phyloP scores from a whole-genome alignment of 2,113 vertebrate genomes.

The Ailuropoda melanoleuca region DNA sequence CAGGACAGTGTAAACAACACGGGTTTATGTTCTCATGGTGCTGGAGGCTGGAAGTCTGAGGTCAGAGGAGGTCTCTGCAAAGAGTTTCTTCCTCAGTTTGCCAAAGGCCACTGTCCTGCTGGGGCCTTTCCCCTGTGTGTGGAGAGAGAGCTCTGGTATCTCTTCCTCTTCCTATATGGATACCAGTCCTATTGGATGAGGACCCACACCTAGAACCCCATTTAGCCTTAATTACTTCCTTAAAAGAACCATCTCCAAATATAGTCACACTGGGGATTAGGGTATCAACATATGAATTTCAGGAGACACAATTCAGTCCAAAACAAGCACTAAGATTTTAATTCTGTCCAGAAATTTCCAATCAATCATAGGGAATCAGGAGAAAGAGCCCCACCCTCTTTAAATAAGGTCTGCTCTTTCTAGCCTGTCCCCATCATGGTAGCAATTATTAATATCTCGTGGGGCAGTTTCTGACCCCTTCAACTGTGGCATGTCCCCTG shows the following conservation, averaged over 20 bases:
- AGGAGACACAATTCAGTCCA: background rate
- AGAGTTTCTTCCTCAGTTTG: background rate
- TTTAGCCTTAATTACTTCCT: background rate
- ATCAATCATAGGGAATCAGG: background rate
- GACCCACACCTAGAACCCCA: background rate
- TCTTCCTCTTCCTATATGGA: background rate
- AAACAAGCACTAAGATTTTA: background rate
- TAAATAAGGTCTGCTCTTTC: background rate
- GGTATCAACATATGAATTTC: background rate
- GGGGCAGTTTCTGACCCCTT: too few relatives aligned
- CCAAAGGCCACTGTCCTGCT: background rate
- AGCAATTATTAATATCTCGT: background rate
- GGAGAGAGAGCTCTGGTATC: too few relatives aligned
- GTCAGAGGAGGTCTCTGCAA: background rate
- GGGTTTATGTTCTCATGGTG: background rate
- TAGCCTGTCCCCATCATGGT: fast-evolving
- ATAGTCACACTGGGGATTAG: background rate
- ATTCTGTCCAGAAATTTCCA: background rate
- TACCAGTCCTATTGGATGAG: background rate
- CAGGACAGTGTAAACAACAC: too few relatives aligned
- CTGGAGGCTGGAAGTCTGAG: background rate
- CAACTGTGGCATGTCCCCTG: fast-evolving
- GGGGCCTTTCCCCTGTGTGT: background rate
- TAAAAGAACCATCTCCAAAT: background rate
- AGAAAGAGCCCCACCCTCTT: too few relatives aligned